A percentile compares a stretch with the other conserved stretches of the same genome.
Conservation (phyloP, 1,140 invertebrate genomes). For the Cydia amplana region DNA sequence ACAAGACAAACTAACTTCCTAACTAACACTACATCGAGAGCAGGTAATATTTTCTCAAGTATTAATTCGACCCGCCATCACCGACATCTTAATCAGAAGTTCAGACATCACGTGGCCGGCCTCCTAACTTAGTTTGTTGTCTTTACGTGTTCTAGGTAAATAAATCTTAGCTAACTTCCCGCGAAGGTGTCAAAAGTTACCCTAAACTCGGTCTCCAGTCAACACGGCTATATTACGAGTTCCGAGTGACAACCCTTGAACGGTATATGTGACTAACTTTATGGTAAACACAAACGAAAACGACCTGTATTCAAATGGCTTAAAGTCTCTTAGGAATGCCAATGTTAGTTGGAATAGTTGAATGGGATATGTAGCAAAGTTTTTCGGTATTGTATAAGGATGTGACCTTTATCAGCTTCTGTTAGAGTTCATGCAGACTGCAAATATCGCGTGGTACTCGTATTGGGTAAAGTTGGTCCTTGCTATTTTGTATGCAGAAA, state of each 20-base stretch:
- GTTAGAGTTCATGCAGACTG: not conserved
- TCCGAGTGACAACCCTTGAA: conserved; percentile 5
- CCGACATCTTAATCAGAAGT: conserved; percentile 21
- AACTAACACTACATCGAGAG: not conserved
- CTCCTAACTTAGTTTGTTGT: conserved; percentile 31
- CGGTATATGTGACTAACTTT: conserved; percentile 20
- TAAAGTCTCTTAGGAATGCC: conserved; percentile 8
- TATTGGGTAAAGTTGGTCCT: conserved; percentile 10
- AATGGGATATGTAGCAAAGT: not conserved
- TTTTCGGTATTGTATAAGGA: not conserved
- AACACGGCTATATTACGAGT: conserved; percentile 25
- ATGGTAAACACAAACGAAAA: conserved; percentile 10
- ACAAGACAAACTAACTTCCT: not conserved
- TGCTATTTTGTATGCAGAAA: conserved; percentile 20
- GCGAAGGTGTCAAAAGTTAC: conserved; percentile 29
- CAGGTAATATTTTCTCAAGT: conserved; percentile 1
- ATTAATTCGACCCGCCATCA: not conserved
- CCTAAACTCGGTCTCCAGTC: conserved; percentile 22
- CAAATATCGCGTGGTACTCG: not conserved
- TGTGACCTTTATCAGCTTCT: conserved; percentile 1
- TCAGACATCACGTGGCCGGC: conserved; percentile 23
- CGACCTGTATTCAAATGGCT: conserved; percentile 20
- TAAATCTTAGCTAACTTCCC: conserved; percentile 24
- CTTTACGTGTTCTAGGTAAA: conserved; percentile 26
- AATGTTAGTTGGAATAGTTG: not conserved